Conservation (phyloP, 2,888 invertebrate species). For the Fragum sueziense region DNA sequence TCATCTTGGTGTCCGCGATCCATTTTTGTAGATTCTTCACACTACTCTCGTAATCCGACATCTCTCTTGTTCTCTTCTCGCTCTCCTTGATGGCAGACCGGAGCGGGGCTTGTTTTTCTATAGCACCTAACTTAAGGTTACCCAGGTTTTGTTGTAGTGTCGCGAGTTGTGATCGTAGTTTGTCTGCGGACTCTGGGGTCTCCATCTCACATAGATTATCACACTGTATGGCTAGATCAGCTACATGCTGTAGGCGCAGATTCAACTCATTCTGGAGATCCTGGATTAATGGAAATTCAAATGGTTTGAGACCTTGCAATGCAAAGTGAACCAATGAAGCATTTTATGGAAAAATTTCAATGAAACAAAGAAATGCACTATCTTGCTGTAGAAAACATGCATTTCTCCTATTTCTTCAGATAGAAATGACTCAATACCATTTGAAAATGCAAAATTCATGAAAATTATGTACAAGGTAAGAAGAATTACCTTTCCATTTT, state of each 20-base stretch:
- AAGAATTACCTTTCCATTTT: too few species aligned
- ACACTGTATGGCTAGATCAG: slow-evolving; percentile 78
- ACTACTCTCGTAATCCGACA: slow-evolving; percentile 73
- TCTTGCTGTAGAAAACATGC: too few species aligned
- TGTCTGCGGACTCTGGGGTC: slow-evolving; percentile 68
- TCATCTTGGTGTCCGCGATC: slow-evolving; percentile 75
- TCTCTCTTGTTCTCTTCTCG: slow-evolving; percentile 73
- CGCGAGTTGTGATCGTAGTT: slow-evolving; percentile 71
- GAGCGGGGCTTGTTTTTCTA: slow-evolving; percentile 72
- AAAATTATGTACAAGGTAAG: too few species aligned
- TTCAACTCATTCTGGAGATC: slow-evolving; percentile 74
- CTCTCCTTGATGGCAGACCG: slow-evolving; percentile 71
- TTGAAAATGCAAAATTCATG: too few species aligned
- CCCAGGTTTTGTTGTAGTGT: slow-evolving; percentile 71
- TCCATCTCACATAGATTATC: slow-evolving; percentile 74
- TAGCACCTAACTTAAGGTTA: slow-evolving; percentile 72
- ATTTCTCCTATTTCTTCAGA: too few species aligned
- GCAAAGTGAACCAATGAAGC: too few species aligned
- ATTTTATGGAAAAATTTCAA: too few species aligned
- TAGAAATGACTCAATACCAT: too few species aligned
- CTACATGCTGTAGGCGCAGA: slow-evolving; percentile 71
- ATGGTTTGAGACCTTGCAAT: too few species aligned
- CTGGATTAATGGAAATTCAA: slow-evolving; percentile 61
- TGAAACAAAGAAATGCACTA: too few species aligned
- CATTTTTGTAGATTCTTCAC: slow-evolving; percentile 75